These are phyloP conservation scores for Leptinotarsa haldemani DNA, from an alignment of 2,888 invertebrate genomes.

Conservation along the genomic window DNA sequence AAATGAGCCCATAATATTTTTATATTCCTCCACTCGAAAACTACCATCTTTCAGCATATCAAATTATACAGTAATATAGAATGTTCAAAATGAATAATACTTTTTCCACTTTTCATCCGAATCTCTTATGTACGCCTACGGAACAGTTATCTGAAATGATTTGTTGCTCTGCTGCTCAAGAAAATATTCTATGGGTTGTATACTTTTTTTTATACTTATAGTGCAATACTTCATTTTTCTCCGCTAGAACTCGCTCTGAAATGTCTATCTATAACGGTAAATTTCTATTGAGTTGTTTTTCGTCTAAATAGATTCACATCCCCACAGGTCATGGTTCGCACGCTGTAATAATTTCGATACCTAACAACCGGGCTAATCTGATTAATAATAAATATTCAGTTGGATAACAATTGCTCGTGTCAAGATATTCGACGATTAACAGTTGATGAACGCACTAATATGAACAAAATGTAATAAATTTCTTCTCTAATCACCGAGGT, in stretches of 20 bases:
- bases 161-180: too few species aligned
- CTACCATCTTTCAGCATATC: too few species aligned
- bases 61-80: too few species aligned
- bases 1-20: too few species aligned
- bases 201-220: too few species aligned
- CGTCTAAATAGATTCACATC: background rate
- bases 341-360: conserved; percentile 14
- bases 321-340: conserved; percentile 8
- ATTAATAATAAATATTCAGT: conserved; percentile 39
- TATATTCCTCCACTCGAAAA: too few species aligned
- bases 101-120: too few species aligned
- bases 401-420: conserved; percentile 34
- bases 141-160: too few species aligned
- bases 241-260: background rate
- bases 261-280: background rate
- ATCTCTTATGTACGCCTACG: too few species aligned
- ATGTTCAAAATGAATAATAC: too few species aligned
- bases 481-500: conserved; percentile 41
- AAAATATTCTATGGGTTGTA: too few species aligned
- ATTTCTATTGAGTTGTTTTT: background rate
- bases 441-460: conserved; percentile 44
- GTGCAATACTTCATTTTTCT: too few species aligned
- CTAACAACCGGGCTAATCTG: conserved; percentile 18
- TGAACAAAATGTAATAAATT: conserved; percentile 40
- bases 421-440: conserved; percentile 37